Evolutionary conservation across 2,888 invertebrate species (phyloP).

Genomic region (Callyntrura guangdongensis): DNA sequence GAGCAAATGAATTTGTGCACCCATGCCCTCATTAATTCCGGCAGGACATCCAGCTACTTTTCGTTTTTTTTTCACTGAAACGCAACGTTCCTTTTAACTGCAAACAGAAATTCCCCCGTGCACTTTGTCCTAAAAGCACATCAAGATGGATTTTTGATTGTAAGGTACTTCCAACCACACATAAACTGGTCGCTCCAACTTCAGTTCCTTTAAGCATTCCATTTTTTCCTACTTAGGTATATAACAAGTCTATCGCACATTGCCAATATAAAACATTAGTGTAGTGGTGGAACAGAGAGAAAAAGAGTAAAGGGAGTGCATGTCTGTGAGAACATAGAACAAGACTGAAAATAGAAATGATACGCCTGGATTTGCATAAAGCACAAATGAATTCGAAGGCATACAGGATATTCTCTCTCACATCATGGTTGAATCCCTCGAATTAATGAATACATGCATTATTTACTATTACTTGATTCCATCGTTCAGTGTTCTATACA

Average conservation of each 20-base stretch:
- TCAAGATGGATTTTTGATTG: not conserved
- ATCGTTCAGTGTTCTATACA: not conserved
- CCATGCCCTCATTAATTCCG: slow-evolving; percentile 31
- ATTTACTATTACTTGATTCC: not conserved
- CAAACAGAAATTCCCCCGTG: not conserved
- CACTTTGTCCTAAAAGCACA: not conserved
- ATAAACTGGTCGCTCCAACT: not conserved
- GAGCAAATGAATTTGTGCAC: not conserved
- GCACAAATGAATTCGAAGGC: slow-evolving; percentile 36
- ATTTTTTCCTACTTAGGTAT: not conserved
- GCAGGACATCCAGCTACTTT: slow-evolving; percentile 22
- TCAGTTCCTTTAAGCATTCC: not conserved
- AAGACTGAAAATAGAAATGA: slow-evolving; percentile 12
- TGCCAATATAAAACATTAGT: not conserved
- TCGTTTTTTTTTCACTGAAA: slow-evolving; percentile 10
- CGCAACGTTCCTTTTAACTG: not conserved
- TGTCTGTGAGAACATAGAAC: not conserved
- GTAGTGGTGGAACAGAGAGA: not conserved
- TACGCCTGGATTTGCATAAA: slow-evolving; percentile 46
- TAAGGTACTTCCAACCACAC: not conserved
- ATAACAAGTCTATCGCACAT: not conserved
- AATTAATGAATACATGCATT: slow-evolving; percentile 31
- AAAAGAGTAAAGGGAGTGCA: not conserved
- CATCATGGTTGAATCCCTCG: slow-evolving; percentile 39
- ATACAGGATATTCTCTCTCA: slow-evolving; percentile 10